Evolutionary conservation across 2,888 invertebrate genomes (phyloP).

Genomic region (Epirrita christyi): DNA sequence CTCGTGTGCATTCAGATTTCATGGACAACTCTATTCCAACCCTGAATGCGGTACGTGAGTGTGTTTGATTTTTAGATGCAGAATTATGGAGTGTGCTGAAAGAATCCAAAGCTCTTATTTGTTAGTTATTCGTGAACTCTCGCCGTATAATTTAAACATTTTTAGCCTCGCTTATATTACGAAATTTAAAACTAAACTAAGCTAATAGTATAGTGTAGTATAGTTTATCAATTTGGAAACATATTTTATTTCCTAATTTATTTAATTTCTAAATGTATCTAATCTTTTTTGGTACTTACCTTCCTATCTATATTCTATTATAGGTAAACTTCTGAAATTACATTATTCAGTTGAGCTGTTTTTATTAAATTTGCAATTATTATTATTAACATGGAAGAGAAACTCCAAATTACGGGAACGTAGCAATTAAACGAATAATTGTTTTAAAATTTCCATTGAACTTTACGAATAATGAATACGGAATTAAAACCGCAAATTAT

Average conservation of each 20-base stretch:
- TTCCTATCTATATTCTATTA: no score
- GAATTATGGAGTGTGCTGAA: not conserved
- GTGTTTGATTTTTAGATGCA: conserved; percentile 20
- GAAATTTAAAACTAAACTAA: no score
- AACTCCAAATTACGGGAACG: conserved; percentile 26
- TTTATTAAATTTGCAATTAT: conserved; percentile 12
- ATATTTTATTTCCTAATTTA: no score
- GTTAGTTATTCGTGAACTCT: no score
- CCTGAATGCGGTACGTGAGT: conserved; percentile 39
- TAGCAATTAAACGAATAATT: conserved; percentile 30
- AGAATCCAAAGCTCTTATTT: not conserved
- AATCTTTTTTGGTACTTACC: no score
- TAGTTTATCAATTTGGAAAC: no score
- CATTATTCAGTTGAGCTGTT: not conserved
- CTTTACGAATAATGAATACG: conserved; percentile 28
- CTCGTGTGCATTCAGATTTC: conserved; percentile 40
- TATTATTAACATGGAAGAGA: conserved; percentile 21
- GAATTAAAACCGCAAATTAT: conserved; percentile 24
- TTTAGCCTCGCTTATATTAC: no score
- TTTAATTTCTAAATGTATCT: no score
- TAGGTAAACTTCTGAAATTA: no score
- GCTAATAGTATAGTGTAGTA: no score
- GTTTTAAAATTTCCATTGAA: conserved; percentile 29
- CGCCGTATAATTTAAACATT: no score
- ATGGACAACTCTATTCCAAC: conserved; percentile 39